Percentiles rank a stretch among this genome's conserved stretches.
These are phyloP conservation scores for Poeciliopsis paucimaculata DNA, from an alignment of 2,797 vertebrate genomes.

Conservation along the genomic window DNA sequence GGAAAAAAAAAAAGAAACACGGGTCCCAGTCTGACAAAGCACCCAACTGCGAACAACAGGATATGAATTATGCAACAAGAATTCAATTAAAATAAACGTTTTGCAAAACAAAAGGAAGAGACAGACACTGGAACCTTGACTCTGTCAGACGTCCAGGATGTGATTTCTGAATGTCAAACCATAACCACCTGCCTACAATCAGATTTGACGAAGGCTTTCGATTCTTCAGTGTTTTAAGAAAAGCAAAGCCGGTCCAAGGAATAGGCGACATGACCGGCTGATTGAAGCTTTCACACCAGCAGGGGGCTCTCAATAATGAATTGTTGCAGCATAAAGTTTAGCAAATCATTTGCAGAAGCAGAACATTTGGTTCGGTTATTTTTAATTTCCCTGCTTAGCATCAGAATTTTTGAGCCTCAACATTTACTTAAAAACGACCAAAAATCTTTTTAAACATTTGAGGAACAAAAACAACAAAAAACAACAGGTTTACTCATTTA, in stretches of 20 bases:
- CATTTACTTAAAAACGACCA: background rate
- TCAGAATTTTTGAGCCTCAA: background rate
- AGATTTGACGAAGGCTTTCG: background rate
- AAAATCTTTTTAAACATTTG: background rate
- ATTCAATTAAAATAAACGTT: conserved; percentile 81
- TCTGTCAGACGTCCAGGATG: conserved; percentile 68
- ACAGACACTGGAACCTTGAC: conserved; percentile 67
- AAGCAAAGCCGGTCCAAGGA: background rate
- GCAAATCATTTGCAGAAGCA: background rate
- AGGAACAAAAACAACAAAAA: too few species aligned
- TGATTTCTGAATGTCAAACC: conserved; percentile 66
- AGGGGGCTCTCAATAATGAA: background rate
- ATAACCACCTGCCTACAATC: conserved; percentile 26
- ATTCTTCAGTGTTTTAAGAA: background rate
- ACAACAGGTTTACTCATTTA: background rate
- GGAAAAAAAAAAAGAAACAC: conserved; percentile 74
- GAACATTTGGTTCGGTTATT: background rate
- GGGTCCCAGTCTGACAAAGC: conserved; percentile 69
- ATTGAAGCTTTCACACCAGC: background rate
- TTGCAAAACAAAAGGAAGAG: conserved; percentile 76
- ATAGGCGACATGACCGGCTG: background rate
- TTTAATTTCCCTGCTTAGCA: background rate
- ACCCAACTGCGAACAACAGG: conserved; percentile 80
- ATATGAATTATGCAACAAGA: conserved; percentile 85
- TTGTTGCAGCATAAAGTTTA: background rate